These are phyloP conservation scores for Nasua narica DNA, from an alignment of 2,797 vertebrate genomes.

Conservation along the genomic window DNA sequence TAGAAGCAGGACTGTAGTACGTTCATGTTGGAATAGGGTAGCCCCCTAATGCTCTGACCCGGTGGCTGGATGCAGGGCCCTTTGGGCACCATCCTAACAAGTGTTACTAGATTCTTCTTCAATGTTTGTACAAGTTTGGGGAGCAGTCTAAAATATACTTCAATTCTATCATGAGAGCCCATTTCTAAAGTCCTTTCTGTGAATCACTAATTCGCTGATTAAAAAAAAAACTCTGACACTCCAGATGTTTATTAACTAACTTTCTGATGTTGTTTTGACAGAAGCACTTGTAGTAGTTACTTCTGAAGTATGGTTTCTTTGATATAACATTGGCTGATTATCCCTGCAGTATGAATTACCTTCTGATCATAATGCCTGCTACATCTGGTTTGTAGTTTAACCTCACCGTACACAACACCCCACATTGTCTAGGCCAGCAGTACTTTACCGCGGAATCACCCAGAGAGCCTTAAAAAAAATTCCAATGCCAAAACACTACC, in stretches of 20 bases:
- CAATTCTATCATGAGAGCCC: background rate
- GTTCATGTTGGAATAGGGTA: rapidly evolving
- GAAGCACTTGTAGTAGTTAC: background rate
- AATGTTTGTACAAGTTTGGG: background rate
- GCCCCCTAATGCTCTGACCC: background rate
- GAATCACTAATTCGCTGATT: background rate
- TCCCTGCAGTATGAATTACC: background rate
- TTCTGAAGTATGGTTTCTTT: background rate
- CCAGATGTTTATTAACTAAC: background rate
- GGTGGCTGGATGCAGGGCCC: rapidly evolving
- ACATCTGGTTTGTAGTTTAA: background rate
- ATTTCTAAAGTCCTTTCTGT: background rate
- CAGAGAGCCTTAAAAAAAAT: conserved; percentile 22
- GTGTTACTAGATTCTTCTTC: background rate
- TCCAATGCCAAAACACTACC: background rate
- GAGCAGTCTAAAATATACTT: background rate
- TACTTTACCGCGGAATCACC: background rate
- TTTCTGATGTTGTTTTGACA: background rate
- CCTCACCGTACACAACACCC: background rate
- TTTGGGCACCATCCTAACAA: background rate
- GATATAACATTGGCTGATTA: too few relatives aligned
- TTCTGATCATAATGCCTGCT: background rate
- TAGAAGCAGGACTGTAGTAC: background rate
- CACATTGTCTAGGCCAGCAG: background rate
- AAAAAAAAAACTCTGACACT: background rate